phyloP scores from a whole-genome alignment of 2,113 vertebrate genomes.

The Crotalus helleri region DNA sequence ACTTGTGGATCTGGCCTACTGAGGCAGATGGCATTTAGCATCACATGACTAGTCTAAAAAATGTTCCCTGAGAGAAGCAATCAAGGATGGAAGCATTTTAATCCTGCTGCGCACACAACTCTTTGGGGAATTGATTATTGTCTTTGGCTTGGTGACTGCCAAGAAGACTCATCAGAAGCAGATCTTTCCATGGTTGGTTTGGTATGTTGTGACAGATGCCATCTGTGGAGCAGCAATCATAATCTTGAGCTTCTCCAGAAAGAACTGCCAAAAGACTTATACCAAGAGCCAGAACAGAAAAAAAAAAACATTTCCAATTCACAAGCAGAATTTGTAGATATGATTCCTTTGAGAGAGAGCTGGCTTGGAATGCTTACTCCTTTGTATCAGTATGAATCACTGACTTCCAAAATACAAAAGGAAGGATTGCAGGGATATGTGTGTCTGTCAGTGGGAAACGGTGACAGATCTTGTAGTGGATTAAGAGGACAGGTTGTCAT shows the following conservation, averaged over 20 bases:
- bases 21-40: slow-evolving; percentile 13
- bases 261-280: slow-evolving; percentile 4
- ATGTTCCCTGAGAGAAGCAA: slow-evolving; percentile 8
- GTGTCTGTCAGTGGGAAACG: background rate
- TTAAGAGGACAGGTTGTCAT: background rate
- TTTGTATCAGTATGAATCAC: background rate
- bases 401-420: background rate
- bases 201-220: background rate
- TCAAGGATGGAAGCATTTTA: slow-evolving; percentile 21
- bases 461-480: background rate
- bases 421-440: background rate
- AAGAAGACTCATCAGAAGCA: background rate
- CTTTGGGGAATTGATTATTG: background rate
- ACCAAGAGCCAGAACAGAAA: background rate
- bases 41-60: slow-evolving; percentile 3
- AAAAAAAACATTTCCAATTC: background rate
- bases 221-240: background rate
- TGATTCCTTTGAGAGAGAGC: background rate
- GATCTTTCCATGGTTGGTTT: background rate
- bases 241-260: background rate
- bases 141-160: background rate
- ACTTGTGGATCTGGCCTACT: background rate
- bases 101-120: background rate
- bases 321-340: background rate
- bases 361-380: background rate